phyloP scores from a whole-genome alignment of 35 echinoderm and acorn worm species.

The Apostichopus japonicus region DNA sequence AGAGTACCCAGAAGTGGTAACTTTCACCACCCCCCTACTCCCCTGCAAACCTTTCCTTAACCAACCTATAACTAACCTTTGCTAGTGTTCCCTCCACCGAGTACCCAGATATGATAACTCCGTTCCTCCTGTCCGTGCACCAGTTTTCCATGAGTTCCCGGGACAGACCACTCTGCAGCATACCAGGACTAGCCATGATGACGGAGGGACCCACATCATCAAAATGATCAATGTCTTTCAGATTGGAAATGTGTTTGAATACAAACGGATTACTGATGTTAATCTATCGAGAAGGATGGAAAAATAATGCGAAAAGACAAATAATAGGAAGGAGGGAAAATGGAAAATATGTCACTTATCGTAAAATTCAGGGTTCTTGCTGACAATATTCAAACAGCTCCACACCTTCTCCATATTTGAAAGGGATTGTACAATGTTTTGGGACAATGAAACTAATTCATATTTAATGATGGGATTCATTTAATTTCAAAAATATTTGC shows the following conservation, averaged over 20 bases:
- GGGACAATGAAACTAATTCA: too few relatives aligned
- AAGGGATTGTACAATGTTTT: too few relatives aligned
- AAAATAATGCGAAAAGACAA: too few relatives aligned
- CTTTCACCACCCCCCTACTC: too few relatives aligned
- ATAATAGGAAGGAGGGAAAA: too few relatives aligned
- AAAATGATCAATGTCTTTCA: constrained; percentile 96
- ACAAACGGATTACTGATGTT: constrained; percentile 96
- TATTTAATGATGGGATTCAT: too few relatives aligned
- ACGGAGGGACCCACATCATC: constrained; percentile 95
- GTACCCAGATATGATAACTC: constrained; percentile 66
- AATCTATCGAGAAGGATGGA: constrained; percentile 48
- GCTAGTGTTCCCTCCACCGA: constrained; percentile 31
- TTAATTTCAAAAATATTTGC: too few relatives aligned
- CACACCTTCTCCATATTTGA: too few relatives aligned
- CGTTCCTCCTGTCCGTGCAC: constrained; percentile 90
- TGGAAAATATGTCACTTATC: too few relatives aligned
- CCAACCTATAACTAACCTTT: constrained; percentile 61
- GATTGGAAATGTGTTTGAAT: constrained; percentile 99
- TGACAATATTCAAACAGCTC: too few relatives aligned
- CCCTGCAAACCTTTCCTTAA: too few relatives aligned
- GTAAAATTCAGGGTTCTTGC: too few relatives aligned
- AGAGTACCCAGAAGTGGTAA: constrained; percentile 96
- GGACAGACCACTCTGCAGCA: constrained; percentile 97
- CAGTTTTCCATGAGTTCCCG: constrained; percentile 96
- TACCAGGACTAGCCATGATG: constrained; percentile 96